Evolutionary conservation across 2,888 invertebrate genomes (phyloP), one percentile per base, ranked within the genome.

Genomic region (Drosophila recens): DNA sequence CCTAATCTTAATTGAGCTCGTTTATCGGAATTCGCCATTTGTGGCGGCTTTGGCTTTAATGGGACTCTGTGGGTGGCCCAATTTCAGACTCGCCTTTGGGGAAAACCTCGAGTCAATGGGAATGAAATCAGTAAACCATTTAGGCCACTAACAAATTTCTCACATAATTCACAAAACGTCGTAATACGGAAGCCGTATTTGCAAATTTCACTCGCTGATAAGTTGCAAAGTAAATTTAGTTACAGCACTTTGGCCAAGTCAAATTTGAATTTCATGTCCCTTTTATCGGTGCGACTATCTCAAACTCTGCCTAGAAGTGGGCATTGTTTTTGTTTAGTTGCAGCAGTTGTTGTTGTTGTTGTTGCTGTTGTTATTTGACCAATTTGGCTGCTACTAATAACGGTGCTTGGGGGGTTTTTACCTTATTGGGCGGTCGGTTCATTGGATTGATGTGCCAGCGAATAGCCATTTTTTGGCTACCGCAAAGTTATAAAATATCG

Each of bases 201-300:
- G 81, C 65, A 83, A 86, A 87, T 88, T 80, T 86, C 88, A 66
- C 80, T 70, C 61, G 51, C 82, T 72, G 84, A 84, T 84, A 86
- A 86, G 75, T 85, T 56, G 59, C 49, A 49, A 57, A 72, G 69
- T 77, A 79, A 81, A 81, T 81, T 86, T 82, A 75, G 77, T 86
- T 82, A 75, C 80, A 59, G 73, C 82, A 75, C 84, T 83, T 83
- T 70, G 70, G 75, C 72, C 8, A 33, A 62, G 66, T 78, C 70
- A 90, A 90, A 90, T 90, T 90, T 90, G 83, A 90, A 89, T 90
- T 90, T 90, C 90, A 86, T 90, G 90, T 90, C 90, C 90, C 90
- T 90, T 90, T 90, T 90, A 90, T 90, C 90, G 84, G 80, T 84
- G 87, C 76, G 85, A 88, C 84, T 86, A 86, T 86, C 85, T 80